A percentile compares a stretch with the other conserved stretches of the same genome.
phyloP scores from a whole-genome alignment of 2,797 vertebrate genomes.

The Podargus strigoides region DNA sequence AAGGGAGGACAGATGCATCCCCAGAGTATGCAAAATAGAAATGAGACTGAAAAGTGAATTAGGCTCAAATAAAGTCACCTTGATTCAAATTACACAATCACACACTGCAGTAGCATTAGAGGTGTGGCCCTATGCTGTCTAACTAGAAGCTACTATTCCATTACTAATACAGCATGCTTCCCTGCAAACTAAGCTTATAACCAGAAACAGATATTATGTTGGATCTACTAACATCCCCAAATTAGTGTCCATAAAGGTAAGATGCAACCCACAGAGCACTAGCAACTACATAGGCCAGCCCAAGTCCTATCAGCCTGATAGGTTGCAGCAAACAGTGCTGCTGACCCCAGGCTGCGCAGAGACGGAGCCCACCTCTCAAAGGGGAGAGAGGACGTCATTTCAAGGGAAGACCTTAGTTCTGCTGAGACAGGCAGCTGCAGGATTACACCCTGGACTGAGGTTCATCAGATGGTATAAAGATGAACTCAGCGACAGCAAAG shows the following conservation, averaged over 20 bases:
- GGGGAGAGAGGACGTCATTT: neutral
- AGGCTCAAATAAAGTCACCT: conserved; percentile 55
- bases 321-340: neutral
- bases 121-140: neutral
- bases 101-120: neutral
- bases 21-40: conserved; percentile 8
- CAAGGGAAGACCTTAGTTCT: neutral
- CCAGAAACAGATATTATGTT: neutral
- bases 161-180: neutral
- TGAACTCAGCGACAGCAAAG: neutral
- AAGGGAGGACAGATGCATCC: neutral
- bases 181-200: neutral
- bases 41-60: conserved; percentile 6
- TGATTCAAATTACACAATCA: neutral
- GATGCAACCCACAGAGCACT: neutral
- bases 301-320: too few relatives aligned
- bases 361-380: neutral
- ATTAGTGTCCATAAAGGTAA: neutral
- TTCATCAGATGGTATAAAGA: neutral
- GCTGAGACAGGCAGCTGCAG: neutral
- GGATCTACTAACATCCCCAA: neutral
- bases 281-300: neutral
- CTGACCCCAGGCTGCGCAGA: neutral
- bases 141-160: neutral
- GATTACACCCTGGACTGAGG: neutral